Conservation (phyloP, 2,888 invertebrate species). For the Taenaris catops region DNA sequence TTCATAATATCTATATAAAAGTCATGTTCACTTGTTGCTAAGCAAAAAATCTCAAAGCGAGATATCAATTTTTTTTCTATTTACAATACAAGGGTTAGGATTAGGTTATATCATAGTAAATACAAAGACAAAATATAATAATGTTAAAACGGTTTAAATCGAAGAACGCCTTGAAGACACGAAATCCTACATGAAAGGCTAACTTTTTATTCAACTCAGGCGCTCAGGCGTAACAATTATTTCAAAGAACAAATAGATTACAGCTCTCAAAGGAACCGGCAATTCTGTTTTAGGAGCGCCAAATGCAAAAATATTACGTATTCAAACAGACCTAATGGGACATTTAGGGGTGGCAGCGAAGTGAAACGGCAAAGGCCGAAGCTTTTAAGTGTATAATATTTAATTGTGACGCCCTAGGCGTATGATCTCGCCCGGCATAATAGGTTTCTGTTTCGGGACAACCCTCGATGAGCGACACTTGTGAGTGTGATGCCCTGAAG, state of each 20-base stretch:
- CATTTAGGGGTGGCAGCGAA: conserved; percentile 79
- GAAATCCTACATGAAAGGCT: conserved; percentile 47
- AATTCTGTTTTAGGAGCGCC: conserved; percentile 75
- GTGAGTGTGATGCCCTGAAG: conserved; percentile 70
- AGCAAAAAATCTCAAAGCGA: no score
- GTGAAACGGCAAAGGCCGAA: conserved; percentile 80
- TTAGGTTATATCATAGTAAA: no score
- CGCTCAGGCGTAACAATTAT: conserved; percentile 73
- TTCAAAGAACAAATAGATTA: conserved; percentile 79
- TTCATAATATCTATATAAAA: no score
- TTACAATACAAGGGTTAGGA: no score
- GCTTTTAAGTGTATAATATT: conserved; percentile 81
- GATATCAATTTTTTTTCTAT: no score
- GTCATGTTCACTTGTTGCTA: no score
- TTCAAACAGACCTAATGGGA: conserved; percentile 80
- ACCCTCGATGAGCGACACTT: conserved; percentile 74
- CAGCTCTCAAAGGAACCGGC: conserved; percentile 76
- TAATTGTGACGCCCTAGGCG: conserved; percentile 81
- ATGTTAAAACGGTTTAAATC: no score
- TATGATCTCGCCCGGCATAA: conserved; percentile 80
- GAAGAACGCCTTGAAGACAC: conserved; percentile 20
- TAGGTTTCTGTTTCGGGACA: conserved; percentile 79
- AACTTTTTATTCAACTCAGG: conserved; percentile 62
- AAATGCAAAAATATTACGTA: conserved; percentile 80
- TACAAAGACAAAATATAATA: no score